Evolutionary conservation across 2,888 invertebrate genomes (phyloP), one percentile per base, ranked within the genome.

Genomic region (Holacanthella duospinosa): DNA sequence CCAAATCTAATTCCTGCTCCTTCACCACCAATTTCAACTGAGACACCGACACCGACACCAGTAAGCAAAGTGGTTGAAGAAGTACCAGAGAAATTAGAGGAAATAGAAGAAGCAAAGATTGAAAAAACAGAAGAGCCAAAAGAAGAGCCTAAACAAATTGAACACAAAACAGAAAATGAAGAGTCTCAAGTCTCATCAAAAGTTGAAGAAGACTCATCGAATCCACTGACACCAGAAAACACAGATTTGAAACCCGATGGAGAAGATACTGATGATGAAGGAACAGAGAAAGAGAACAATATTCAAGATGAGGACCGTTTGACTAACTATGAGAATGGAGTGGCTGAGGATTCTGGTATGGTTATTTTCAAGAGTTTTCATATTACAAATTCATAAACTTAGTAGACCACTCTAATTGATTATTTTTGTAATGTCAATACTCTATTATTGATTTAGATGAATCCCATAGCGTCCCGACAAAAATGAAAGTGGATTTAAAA

Each of bases 1-100:
- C 44, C 43, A 28, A 26, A n/a, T 56, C 56, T 57, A 29, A 58
- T 44, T 48, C 62, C 62, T 21, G 57, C 44, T 25, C 56, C 56
- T 3, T 61, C 61, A 12, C 57, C 43, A 3, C 19, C 21, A 6
- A n/a, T n/a, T n/a, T n/a, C n/a, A n/a, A n/a, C n/a, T n/a, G n/a
- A n/a, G n/a, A n/a, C n/a, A n/a, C n/a, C n/a, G n/a, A n/a, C n/a
- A n/a, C n/a, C n/a, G n/a, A 9, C 54, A 12, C 36, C 36, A 36
- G 36, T 36, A 16, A 6, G 6, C 12, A 4, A 9, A n/a, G 55
- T 6, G 24, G 27, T 55, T n/a, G 21, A 55, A 55, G 16, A 4
- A 25, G 25, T 12, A n/a, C 54, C 21, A 12, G 25, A 53, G 54
- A n/a, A 6, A 12, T n/a, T 12, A n/a, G 25, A 25, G n/a, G 25